A percentile compares a stretch with the other conserved stretches of the same genome.
phyloP scores from a whole-genome alignment of 2,113 vertebrate species.

The Rhabdornis inornatus region DNA sequence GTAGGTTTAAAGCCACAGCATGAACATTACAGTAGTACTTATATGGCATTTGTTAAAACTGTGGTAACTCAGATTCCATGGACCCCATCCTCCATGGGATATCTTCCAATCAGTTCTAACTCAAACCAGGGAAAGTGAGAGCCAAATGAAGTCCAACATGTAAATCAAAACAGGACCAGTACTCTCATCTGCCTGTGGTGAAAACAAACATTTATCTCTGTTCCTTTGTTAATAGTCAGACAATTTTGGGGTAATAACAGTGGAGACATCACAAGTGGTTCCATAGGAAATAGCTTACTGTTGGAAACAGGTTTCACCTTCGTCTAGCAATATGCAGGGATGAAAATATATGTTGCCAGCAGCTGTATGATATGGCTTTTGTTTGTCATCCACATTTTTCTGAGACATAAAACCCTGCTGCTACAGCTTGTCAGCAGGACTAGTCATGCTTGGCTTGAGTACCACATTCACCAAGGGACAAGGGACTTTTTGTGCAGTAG shows the following conservation, averaged over 20 bases:
- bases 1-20: neutral
- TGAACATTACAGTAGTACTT: neutral
- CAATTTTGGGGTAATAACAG: neutral
- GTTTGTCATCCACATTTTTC: neutral
- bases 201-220: neutral
- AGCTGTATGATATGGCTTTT: neutral
- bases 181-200: neutral
- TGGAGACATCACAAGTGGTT: neutral
- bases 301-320: neutral
- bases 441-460: neutral
- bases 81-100: neutral
- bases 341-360: neutral
- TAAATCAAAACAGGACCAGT: neutral
- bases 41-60: neutral
- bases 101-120: neutral
- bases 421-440: neutral
- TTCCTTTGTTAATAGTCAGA: neutral
- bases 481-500: neutral
- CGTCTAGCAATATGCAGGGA: neutral
- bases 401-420: neutral
- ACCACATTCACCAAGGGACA: neutral
- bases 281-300: neutral
- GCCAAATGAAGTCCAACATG: neutral
- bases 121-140: neutral
- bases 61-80: neutral